Base-by-base conservation (phyloP, 2,797 vertebrate species). In the Paratrypauchen microcephalus region DNA sequence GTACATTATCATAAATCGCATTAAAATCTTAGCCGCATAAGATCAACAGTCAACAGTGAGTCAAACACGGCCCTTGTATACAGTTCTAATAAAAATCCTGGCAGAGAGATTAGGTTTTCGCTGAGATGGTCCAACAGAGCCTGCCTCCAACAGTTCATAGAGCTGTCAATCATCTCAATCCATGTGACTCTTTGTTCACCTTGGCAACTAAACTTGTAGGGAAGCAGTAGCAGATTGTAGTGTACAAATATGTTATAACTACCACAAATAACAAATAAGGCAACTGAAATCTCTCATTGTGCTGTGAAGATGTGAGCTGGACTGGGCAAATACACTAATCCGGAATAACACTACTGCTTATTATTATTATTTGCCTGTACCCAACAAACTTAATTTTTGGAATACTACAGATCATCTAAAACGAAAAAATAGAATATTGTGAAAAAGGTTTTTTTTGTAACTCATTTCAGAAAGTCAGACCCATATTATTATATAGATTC, bases 161-260 rank as follows among this genome's bases (percentile, higher is more conserved):
- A 83, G 16, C 79, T 85, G 86, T 83, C 89, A 90, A 62, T 91
- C 86, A 89, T 80, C 59, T 45, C 45, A 83, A 85, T 85, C 66
- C 39, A 66, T 68, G 60, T 80, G 86, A 86, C 83, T 83, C 71
- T 78, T 83, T 72, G 67, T 83, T 88, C 83, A 90, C 80, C 78
- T 80, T 79, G 76, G 69, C 74, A 67, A 76, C 72, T 74, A 56
- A 24, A 71, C 69, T 65, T 47, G 55, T 70, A 72, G 71, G 39
- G 60, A 52, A 72, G 78, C 66, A 73, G 59, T 67, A 75, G 55
- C 39, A 56, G 52, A 39, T 55, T 76, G 55, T 65, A 15, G 24
- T 13, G 16, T 45, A 55, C 16, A 58, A 36, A n/a, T 19, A n/a
- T 60, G 16, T 60, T 11, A 32, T 32, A 32, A 30, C 28, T 56